These are phyloP conservation scores for Pyrocephalus nanus DNA, from an alignment of 2,797 vertebrate genomes.

Conservation along the genomic window DNA sequence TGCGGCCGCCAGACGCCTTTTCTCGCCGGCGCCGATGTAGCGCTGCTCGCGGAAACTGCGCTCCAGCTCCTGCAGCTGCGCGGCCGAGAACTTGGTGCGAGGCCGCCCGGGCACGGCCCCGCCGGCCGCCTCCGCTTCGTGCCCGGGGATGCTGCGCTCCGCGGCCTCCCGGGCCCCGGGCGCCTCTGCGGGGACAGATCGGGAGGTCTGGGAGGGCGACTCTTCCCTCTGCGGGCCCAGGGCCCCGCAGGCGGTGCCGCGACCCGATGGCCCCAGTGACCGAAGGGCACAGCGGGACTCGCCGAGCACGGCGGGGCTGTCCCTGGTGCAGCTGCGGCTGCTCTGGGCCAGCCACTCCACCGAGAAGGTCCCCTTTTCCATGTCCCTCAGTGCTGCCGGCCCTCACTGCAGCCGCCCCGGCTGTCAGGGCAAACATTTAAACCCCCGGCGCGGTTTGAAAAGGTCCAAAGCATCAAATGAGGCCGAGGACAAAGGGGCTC, in stretches of 20 bases:
- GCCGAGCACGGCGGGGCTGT: neutral
- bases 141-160: neutral
- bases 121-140: neutral
- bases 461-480: constrained; percentile 45
- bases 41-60: constrained; percentile 77
- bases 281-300: neutral
- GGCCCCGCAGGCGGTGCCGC: neutral
- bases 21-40: constrained; percentile 76
- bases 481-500: constrained; percentile 43
- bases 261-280: neutral
- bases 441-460: constrained; percentile 8
- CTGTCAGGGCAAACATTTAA: constrained; percentile 39
- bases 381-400: neutral
- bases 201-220: fast-evolving
- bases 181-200: neutral
- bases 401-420: neutral
- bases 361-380: constrained; percentile 51
- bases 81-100: constrained; percentile 80
- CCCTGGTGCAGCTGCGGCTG: neutral
- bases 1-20: constrained; percentile 73
- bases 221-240: neutral
- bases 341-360: constrained; percentile 67
- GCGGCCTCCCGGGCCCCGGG: neutral
- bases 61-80: constrained; percentile 79
- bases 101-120: neutral